Evolutionary conservation across 2,888 invertebrate genomes (phyloP).

Genomic region (Ceriagrion tenellum): DNA sequence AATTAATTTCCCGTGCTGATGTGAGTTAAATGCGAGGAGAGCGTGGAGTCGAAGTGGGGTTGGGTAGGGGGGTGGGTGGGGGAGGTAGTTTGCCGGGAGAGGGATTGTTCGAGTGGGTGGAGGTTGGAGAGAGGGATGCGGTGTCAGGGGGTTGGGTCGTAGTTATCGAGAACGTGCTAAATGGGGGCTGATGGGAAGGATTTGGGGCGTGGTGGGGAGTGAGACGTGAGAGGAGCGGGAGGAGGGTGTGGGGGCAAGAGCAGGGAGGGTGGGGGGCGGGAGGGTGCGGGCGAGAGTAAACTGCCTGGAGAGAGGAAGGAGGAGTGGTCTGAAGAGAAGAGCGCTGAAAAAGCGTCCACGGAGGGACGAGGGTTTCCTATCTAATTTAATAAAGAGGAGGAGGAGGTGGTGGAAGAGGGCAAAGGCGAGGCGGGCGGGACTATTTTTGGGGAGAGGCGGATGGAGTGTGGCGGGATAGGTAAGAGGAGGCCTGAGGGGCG

Average conservation of each 20-base stretch:
- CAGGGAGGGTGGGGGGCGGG: background rate
- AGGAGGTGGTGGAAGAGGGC: no score
- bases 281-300: background rate
- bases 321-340: background rate
- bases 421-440: constrained; percentile 40
- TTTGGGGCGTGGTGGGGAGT: background rate
- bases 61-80: background rate
- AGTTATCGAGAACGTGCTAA: constrained; percentile 48
- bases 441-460: background rate
- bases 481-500: no score
- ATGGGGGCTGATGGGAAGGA: constrained; percentile 38
- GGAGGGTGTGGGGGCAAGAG: background rate
- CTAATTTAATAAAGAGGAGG: constrained; percentile 67
- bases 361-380: constrained; percentile 53
- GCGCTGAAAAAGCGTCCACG: constrained; percentile 23
- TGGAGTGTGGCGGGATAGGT: background rate
- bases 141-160: background rate
- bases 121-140: background rate
- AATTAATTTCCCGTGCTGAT: constrained; percentile 19
- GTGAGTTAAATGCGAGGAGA: constrained; percentile 7
- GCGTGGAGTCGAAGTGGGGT: background rate
- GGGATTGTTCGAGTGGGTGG: background rate
- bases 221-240: background rate
- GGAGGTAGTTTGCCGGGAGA: background rate
- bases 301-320: background rate